Evolutionary conservation across 2,113 vertebrate species (phyloP), one percentile per base, ranked within the genome.

Genomic region (Mungos mungo): DNA sequence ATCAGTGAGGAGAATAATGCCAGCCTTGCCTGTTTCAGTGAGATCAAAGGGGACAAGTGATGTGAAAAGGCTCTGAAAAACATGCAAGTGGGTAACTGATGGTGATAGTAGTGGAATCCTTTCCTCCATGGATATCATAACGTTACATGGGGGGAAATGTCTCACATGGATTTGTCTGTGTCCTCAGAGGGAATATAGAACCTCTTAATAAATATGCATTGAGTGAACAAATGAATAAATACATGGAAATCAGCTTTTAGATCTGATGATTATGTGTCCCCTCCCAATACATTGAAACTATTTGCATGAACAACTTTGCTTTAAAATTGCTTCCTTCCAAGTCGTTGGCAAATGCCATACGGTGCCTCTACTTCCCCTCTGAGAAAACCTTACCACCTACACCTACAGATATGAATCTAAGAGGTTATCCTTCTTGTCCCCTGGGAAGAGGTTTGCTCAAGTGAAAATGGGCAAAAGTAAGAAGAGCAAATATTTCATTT

Each of bases 401-500:
- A 57, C 86, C 60, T 90, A 19, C 13, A 79, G 5, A 13, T 41
- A 2, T 69, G 88, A 97, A 5, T 90, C 31, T 41, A 27, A 96
- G 71, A 66, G 23, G 35, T 35, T 79, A 3, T 83, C 76, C 38
- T 83, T 57, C 81, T n/a, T 13, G 35, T 90, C 96, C 86, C 52
- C 35, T 93, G 33, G 65, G 60, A 69, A 90, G 19, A 94, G 45
- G 41, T 80, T 80, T 76, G 66, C 45, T 88, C 90, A 88, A 71
- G 76, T 68, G n/a, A 65, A 95, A 88, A 88, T n/a, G 47, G 15
- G 16, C 27, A 63, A 65, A 77, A n/a, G 31, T 86, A 45, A 86
- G 54, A 93, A 80, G 52, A 68, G 8, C 12, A 66, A 79, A 47
- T 80, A 79, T 88, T 96, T 95, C 47, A 85, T 77, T 90, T 65